Percentiles rank a stretch among this genome's conserved stretches.
Conservation (phyloP, 2,888 invertebrate species). For the Epirrhoe alternata region DNA sequence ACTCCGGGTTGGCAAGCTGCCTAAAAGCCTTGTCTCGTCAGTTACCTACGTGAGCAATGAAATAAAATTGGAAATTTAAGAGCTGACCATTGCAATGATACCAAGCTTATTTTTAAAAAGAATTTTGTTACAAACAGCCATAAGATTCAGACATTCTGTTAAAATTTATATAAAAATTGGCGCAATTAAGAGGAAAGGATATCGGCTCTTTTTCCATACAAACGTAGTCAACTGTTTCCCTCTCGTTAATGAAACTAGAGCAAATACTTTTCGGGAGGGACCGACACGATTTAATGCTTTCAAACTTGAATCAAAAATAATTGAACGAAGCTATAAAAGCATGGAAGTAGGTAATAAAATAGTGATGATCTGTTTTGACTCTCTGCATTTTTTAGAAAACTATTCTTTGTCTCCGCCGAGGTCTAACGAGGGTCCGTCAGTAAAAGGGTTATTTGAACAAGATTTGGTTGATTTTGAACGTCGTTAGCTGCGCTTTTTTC, state of each 20-base stretch:
- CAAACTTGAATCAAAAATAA: too few species aligned
- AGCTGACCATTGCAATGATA: slow-evolving; percentile 33
- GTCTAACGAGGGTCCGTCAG: slow-evolving; percentile 57
- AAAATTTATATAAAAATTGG: background rate
- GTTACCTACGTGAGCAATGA: slow-evolving; percentile 22
- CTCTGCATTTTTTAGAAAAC: slow-evolving; percentile 9
- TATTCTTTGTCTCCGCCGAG: slow-evolving; percentile 40
- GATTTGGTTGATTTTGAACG: slow-evolving; percentile 63
- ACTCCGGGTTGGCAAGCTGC: slow-evolving; percentile 26
- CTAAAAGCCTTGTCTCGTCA: slow-evolving; percentile 34
- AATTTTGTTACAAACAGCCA: background rate
- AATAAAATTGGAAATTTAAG: slow-evolving; percentile 14
- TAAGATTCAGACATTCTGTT: background rate
- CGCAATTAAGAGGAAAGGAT: background rate
- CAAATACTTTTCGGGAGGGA: too few species aligned
- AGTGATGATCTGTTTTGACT: background rate
- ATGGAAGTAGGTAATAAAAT: background rate
- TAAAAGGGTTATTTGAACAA: slow-evolving; percentile 66
- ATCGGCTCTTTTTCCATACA: too few species aligned
- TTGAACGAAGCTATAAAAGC: too few species aligned
- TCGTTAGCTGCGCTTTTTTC: slow-evolving; percentile 51
- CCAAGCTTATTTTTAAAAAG: slow-evolving; percentile 8
- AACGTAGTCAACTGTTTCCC: too few species aligned
- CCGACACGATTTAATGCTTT: too few species aligned
- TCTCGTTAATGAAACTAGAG: too few species aligned